A percentile compares a stretch with the other conserved stretches of the same genome.
Conservation (phyloP, 2,797 vertebrate genomes). For the Steatocranus sp. region DNA sequence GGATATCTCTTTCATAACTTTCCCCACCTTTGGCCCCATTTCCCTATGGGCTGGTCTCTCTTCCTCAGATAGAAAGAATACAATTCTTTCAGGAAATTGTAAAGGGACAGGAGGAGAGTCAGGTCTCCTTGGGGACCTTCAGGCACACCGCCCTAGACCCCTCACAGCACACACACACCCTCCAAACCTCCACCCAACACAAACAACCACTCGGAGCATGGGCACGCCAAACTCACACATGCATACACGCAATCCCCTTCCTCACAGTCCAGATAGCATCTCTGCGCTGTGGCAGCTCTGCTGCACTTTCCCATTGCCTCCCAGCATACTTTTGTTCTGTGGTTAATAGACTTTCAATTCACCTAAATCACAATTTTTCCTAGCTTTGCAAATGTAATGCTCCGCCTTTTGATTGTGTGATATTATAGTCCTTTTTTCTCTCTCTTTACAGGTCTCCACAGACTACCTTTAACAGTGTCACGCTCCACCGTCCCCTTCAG, state of each 20-base stretch:
- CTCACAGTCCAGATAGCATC: slow-evolving; percentile 68
- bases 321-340: slow-evolving; percentile 62
- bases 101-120: slow-evolving; percentile 72
- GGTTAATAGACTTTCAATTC: slow-evolving; percentile 55
- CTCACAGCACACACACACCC: slow-evolving; percentile 51
- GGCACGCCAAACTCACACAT: slow-evolving; percentile 44
- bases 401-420: slow-evolving; percentile 27
- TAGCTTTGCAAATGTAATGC: background rate
- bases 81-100: slow-evolving; percentile 82
- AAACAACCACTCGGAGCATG: slow-evolving; percentile 61
- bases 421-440: background rate
- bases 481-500: slow-evolving; percentile 75
- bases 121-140: slow-evolving; percentile 60
- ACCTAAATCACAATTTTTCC: slow-evolving; percentile 18
- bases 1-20: slow-evolving; percentile 39
- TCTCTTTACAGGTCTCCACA: slow-evolving; percentile 82
- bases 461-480: slow-evolving; percentile 82
- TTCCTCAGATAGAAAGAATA: slow-evolving; percentile 84
- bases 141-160: slow-evolving; percentile 66
- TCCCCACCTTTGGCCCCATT: slow-evolving; percentile 65
- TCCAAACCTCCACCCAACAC: slow-evolving; percentile 70
- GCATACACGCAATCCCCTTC: slow-evolving; percentile 52
- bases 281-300: slow-evolving; percentile 45
- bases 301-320: slow-evolving; percentile 49
- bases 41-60: slow-evolving; percentile 77